phyloP scores from a whole-genome alignment of 2,888 invertebrate species.

The Orthosia gracilis region DNA sequence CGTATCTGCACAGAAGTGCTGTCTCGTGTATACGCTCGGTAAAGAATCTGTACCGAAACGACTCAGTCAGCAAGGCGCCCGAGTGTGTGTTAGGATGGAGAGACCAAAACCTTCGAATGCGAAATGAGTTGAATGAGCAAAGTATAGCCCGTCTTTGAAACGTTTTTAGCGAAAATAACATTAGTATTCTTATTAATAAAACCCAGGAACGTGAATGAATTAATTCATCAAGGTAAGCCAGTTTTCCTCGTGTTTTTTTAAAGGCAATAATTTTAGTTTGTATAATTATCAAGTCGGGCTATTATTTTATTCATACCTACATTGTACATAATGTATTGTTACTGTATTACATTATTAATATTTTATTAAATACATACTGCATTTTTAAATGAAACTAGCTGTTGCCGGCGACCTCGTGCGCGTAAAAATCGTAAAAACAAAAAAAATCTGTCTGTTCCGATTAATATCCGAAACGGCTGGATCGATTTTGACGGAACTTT shows the following conservation, averaged over 20 bases:
- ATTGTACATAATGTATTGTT: neutral
- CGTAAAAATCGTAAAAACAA: too few species aligned
- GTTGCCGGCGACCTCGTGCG: too few species aligned
- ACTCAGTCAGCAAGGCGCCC: too few species aligned
- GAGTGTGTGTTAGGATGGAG: too few species aligned
- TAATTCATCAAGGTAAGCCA: constrained; percentile 39
- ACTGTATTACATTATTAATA: neutral
- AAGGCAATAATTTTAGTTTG: constrained; percentile 4
- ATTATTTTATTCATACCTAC: constrained; percentile 1
- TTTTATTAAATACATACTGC: neutral
- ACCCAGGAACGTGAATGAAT: constrained; percentile 32
- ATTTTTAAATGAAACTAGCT: neutral
- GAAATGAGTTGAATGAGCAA: too few species aligned
- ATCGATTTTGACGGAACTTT: too few species aligned
- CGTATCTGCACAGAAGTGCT: too few species aligned
- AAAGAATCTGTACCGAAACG: too few species aligned
- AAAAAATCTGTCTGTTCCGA: too few species aligned
- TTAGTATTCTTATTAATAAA: constrained; percentile 16
- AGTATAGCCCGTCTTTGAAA: neutral
- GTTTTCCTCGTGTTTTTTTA: constrained; percentile 33
- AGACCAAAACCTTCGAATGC: too few species aligned
- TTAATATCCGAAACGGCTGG: too few species aligned
- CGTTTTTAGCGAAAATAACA: neutral
- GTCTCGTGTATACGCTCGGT: too few species aligned
- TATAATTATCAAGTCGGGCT: constrained; percentile 2